Evolutionary conservation across 2,888 invertebrate genomes (phyloP), one percentile per base, ranked within the genome.

Genomic region (Blera fallax): DNA sequence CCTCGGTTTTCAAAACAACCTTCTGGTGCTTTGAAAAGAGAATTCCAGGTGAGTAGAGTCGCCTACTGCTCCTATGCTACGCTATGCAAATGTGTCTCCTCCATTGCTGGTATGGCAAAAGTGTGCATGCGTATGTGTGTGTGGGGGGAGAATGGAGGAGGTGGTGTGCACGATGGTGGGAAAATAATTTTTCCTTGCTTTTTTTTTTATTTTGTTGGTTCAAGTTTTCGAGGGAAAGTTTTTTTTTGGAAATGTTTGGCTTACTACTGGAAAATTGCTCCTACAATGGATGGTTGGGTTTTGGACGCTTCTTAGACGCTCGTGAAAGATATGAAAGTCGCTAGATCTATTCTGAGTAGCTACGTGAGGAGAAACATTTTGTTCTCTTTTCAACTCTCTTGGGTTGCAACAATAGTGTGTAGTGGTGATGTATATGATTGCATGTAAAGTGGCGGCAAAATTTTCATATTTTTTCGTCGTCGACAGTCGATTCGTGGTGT

Each of bases 401-500:
- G 32, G 29, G 60, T 45, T 73, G 83, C 83, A 73, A 72, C 80
- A 62, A 27, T 48, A 74, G 24, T 65, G 79, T 54, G 32, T 60
- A 11, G 52, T 69, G 40, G 27, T 27, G 34, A 56, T 72, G 67
- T 72, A 56, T 3, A 6, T 14, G 6, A 65, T 72, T 85, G 81
- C 80, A 77, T 60, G 40, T 56, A 85, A 85, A 81, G 81, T 85
- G 85, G 85, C 85, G 85, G 85, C 85, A 85, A 85, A 81, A 34
- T 76, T 27, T 52, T 73, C 18, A 70, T 56, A 64, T 65, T 48
- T 69, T 72, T 45, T 69, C 73, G 21, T 34, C 24, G 3, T 8
- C 0, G 18, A 64, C 76, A 48, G 14, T 45, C 11, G 10, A 45
- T 7, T 74, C 24, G 62, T 70, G 64, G 64, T 65, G 45, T 74